Evolutionary conservation across 2,797 vertebrate genomes (phyloP).

Genomic region (Karalla daura): DNA sequence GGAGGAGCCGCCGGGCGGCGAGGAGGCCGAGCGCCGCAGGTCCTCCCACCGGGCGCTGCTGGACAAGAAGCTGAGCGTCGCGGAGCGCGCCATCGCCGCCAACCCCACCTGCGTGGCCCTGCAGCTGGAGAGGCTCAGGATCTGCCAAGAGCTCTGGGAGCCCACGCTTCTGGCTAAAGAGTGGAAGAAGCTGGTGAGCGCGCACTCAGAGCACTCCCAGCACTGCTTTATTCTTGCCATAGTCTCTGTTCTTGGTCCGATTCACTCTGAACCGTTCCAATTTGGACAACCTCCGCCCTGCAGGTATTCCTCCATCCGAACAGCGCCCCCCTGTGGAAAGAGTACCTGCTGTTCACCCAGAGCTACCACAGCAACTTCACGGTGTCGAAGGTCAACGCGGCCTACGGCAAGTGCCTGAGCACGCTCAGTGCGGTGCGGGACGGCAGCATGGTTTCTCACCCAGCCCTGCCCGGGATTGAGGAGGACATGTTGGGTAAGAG

Average conservation of each 20-base stretch:
- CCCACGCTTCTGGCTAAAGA: conserved; percentile 89
- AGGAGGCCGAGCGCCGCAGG: conserved; percentile 78
- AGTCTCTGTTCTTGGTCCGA: no score
- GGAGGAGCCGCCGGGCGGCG: conserved; percentile 74
- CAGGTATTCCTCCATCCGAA: conserved; percentile 95
- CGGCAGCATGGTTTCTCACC: conserved; percentile 94
- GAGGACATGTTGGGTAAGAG: conserved; percentile 91
- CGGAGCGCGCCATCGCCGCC: conserved; percentile 90
- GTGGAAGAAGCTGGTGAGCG: conserved; percentile 91
- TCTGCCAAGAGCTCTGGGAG: conserved; percentile 94
- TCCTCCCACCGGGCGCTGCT: conserved; percentile 86
- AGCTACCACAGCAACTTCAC: conserved; percentile 95
- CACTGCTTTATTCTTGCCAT: not conserved
- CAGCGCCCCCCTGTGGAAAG: conserved; percentile 89
- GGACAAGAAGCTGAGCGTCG: conserved; percentile 95
- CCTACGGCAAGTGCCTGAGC: conserved; percentile 94
- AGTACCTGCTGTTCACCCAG: conserved; percentile 93
- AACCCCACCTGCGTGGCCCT: conserved; percentile 90
- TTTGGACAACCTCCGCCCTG: not conserved
- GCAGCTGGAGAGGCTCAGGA: conserved; percentile 88
- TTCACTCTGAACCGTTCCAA: no score
- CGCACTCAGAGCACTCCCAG: not conserved
- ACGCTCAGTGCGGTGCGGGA: conserved; percentile 91
- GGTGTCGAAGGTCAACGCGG: conserved; percentile 87
- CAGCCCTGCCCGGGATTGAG: conserved; percentile 87